Percentiles rank a stretch among this genome's conserved stretches.
These are phyloP conservation scores for Paracentrotus lividus DNA, from an alignment of 53 echinoderm and acorn worm species.

Conservation along the genomic window DNA sequence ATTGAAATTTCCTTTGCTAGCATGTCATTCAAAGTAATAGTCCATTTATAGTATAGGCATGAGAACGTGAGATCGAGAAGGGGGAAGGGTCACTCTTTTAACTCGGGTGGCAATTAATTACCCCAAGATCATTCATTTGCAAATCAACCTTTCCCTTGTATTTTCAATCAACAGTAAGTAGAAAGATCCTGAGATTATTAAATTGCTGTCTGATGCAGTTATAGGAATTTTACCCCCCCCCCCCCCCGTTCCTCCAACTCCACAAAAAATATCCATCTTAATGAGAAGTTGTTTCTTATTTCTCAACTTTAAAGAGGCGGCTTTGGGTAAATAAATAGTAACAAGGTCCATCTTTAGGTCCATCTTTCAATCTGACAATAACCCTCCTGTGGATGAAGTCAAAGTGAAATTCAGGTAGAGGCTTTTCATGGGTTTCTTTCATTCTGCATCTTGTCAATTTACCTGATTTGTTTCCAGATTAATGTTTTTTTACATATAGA, in stretches of 20 bases:
- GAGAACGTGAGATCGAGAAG: not conserved
- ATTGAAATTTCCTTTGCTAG: constrained; percentile 21
- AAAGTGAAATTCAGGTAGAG: no score
- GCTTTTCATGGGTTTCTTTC: no score
- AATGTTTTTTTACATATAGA: not conserved
- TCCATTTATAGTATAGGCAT: not conserved
- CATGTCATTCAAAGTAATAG: constrained; percentile 25
- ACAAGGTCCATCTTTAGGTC: no score
- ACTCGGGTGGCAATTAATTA: not conserved
- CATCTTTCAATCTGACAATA: no score
- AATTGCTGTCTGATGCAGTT: not conserved
- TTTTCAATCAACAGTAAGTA: no score
- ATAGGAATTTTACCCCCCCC: not conserved
- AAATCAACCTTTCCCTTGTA: not conserved
- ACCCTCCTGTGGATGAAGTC: no score
- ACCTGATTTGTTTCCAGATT: not conserved
- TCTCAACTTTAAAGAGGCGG: no score
- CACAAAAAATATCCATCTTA: no score
- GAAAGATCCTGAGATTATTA: no score
- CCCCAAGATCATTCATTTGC: not conserved
- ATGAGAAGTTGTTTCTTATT: no score
- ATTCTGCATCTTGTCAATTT: not conserved
- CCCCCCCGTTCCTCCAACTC: not conserved
- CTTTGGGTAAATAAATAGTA: no score
- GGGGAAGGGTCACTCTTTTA: not conserved